Percentiles rank a stretch among this genome's conserved stretches.
These are phyloP conservation scores for Hemicentrotus pulcherrimus DNA, from an alignment of 35 echinoderm and acorn worm genomes.

Conservation along the genomic window DNA sequence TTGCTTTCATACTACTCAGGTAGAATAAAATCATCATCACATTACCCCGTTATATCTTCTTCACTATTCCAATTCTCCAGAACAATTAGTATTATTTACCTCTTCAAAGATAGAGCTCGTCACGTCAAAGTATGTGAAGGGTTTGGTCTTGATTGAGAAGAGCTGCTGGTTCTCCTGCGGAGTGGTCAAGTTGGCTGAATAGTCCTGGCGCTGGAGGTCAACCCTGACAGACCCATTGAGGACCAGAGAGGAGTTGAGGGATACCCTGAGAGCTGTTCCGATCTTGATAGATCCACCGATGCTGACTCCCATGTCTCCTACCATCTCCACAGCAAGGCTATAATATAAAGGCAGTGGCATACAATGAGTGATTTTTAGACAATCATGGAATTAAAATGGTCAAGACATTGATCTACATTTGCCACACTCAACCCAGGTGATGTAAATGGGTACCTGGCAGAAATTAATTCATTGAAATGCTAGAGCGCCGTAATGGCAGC, in stretches of 20 bases:
- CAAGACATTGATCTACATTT: no score
- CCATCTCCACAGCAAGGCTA: constrained; percentile 51
- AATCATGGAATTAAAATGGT: no score
- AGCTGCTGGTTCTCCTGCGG: constrained; percentile 42
- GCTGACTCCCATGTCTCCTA: constrained; percentile 50
- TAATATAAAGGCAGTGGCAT: not conserved
- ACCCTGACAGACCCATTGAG: constrained; percentile 41
- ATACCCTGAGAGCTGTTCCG: constrained; percentile 32
- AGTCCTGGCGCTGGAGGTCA: constrained; percentile 42
- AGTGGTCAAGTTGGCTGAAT: constrained; percentile 26
- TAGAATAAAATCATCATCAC: no score
- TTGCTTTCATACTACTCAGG: no score
- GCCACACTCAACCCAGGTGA: no score
- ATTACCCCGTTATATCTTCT: no score
- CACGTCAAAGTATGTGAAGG: constrained; percentile 49
- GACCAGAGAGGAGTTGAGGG: constrained; percentile 54
- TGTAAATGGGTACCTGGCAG: no score
- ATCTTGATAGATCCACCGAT: constrained; percentile 37
- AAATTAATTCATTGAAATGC: no score
- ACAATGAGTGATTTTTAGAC: no score
- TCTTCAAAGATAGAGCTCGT: not conserved
- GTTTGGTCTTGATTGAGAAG: constrained; percentile 54
- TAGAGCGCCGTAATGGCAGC: no score
- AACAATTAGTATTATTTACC: not conserved
- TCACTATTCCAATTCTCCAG: no score